Percentiles rank a stretch among this genome's conserved stretches.
These are phyloP conservation scores for Heliangelus exortis DNA, from an alignment of 2,797 vertebrate genomes.

Conservation along the genomic window DNA sequence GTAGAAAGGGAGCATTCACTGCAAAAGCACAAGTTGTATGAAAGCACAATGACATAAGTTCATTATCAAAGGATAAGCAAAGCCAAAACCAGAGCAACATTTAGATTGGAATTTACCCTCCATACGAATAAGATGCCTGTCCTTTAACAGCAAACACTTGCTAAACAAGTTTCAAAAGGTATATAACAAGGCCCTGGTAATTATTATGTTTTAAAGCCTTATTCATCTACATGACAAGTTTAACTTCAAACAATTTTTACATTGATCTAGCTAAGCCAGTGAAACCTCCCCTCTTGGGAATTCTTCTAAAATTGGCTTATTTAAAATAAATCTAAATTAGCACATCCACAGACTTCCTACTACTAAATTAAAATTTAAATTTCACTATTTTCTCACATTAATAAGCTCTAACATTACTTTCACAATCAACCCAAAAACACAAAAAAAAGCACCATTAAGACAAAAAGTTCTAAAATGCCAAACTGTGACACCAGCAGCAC, in stretches of 20 bases:
- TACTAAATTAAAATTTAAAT: neutral
- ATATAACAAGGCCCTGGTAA: neutral
- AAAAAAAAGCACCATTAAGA: neutral
- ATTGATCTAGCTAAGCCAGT: constrained; percentile 24
- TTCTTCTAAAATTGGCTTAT: constrained; percentile 45
- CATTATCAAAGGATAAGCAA: neutral
- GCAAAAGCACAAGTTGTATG: neutral
- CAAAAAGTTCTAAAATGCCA: neutral
- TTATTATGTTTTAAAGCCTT: constrained; percentile 41
- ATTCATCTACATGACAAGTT: constrained; percentile 46
- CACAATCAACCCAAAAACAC: neutral
- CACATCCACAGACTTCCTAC: constrained; percentile 21
- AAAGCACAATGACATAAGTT: constrained; percentile 7
- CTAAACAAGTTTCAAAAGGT: constrained; percentile 51
- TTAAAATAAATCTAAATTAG: constrained; percentile 41
- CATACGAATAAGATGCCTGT: neutral
- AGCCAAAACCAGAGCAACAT: constrained; percentile 38
- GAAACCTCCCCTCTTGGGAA: constrained; percentile 27
- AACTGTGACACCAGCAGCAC: neutral
- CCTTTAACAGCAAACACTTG: constrained; percentile 36
- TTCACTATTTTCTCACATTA: constrained; percentile 17
- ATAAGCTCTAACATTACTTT: neutral
- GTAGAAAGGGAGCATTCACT: neutral
- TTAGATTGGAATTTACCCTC: constrained; percentile 29
- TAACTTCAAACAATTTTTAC: constrained; percentile 48